Evolutionary conservation across 1,140 invertebrate genomes (phyloP).

Genomic region (Zelostemma sp.): DNA sequence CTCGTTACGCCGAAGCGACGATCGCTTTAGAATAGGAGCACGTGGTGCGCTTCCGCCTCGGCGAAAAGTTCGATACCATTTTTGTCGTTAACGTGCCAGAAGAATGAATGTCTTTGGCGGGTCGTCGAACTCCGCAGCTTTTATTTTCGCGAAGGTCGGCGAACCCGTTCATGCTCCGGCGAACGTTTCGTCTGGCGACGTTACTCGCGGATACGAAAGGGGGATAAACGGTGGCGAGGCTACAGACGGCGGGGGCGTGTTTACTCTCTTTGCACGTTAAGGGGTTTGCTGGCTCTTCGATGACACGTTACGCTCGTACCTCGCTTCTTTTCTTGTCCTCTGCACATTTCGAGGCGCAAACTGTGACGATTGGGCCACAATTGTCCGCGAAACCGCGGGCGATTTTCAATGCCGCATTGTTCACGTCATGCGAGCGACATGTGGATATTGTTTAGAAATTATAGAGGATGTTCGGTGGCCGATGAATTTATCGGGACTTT

Average conservation of each 20-base stretch:
- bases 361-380: conserved; percentile 42
- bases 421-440: conserved; percentile 47
- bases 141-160: conserved; percentile 35
- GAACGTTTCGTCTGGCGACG: conserved; percentile 17
- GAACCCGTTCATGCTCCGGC: conserved; percentile 33
- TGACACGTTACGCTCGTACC: conserved; percentile 20
- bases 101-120: conserved; percentile 23
- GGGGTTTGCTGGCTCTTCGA: conserved; percentile 32
- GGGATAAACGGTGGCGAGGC: conserved; percentile 36
- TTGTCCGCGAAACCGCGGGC: conserved; percentile 52
- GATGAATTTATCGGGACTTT: background rate
- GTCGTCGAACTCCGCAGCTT: conserved; percentile 19
- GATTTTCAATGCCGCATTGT: conserved; percentile 48
- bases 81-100: conserved; percentile 3
- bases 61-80: background rate
- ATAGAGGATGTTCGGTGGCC: conserved; percentile 25
- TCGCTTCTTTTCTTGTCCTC: background rate
- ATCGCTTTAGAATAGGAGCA: conserved; percentile 22
- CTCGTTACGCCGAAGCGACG: conserved; percentile 37
- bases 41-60: conserved; percentile 29
- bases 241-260: conserved; percentile 31
- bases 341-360: conserved; percentile 27
- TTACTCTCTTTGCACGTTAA: conserved; percentile 21
- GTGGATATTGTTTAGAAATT: conserved; percentile 33
- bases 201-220: conserved; percentile 21